These are phyloP conservation scores for Bugula neritina DNA, from an alignment of 2,888 invertebrate species.

Conservation along the genomic window DNA sequence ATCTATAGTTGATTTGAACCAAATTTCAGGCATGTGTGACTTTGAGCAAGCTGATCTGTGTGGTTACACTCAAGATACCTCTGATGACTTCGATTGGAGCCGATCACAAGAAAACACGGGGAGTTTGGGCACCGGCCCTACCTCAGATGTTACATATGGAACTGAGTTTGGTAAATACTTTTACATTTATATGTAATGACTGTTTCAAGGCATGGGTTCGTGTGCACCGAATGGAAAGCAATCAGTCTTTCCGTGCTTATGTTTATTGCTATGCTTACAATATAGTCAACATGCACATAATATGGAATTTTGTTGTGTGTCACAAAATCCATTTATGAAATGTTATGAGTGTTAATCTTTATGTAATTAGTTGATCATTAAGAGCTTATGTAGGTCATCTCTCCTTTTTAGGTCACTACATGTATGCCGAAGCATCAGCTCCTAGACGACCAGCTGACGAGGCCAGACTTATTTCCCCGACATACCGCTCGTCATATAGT, in stretches of 20 bases:
- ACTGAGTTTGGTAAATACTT: conserved; percentile 35
- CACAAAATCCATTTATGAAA: too few relatives aligned
- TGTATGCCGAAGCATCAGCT: conserved; percentile 29
- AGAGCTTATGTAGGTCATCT: too few relatives aligned
- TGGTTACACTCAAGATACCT: conserved; percentile 36
- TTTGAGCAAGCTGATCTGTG: conserved; percentile 45
- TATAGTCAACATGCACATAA: too few relatives aligned
- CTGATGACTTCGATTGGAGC: conserved; percentile 41
- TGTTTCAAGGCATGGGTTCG: too few relatives aligned
- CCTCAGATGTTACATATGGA: conserved; percentile 41
- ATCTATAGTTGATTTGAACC: too few relatives aligned
- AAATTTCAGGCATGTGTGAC: conserved; percentile 35
- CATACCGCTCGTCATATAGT: conserved; percentile 38
- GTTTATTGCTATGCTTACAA: too few relatives aligned
- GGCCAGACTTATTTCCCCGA: conserved; percentile 35
- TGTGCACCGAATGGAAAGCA: too few relatives aligned
- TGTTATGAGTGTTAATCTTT: too few relatives aligned
- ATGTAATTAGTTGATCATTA: too few relatives aligned
- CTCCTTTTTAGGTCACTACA: conserved; percentile 29
- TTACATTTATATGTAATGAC: neutral
- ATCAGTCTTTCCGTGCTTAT: too few relatives aligned
- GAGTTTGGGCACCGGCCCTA: conserved; percentile 38
- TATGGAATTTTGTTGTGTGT: too few relatives aligned
- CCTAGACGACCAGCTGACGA: conserved; percentile 33
- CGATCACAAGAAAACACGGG: conserved; percentile 34